Conservation (phyloP, 1,140 invertebrate genomes). For the Euglossa dilemma region DNA sequence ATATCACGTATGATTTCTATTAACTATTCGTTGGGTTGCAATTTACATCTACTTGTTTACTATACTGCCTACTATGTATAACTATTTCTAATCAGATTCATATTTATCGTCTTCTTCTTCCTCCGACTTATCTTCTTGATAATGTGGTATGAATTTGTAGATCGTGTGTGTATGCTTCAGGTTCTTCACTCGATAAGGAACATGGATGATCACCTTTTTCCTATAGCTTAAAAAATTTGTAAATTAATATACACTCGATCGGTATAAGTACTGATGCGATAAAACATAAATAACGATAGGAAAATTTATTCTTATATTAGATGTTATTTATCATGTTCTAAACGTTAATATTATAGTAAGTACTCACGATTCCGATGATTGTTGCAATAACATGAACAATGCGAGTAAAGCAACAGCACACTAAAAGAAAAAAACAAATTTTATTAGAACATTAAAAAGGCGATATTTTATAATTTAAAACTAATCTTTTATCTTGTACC, state of each 20-base stretch:
- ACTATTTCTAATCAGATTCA: constrained; percentile 30
- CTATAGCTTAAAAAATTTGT: constrained; percentile 65
- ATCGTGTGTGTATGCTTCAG: constrained; percentile 86
- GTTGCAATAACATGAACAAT: constrained; percentile 31
- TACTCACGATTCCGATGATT: constrained; percentile 49
- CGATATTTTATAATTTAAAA: neutral
- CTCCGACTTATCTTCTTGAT: constrained; percentile 57
- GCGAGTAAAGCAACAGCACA: constrained; percentile 38
- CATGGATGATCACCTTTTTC: constrained; percentile 85
- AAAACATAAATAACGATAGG: neutral
- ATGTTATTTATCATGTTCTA: too few species aligned
- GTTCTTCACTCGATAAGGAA: constrained; percentile 85
- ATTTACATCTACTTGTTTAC: neutral
- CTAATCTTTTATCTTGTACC: neutral
- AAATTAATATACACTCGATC: neutral
- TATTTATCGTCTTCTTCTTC: constrained; percentile 70
- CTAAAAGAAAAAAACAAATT: constrained; percentile 46
- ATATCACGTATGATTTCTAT: constrained; percentile 10
- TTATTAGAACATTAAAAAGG: neutral
- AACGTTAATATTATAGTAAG: too few species aligned
- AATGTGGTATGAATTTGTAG: constrained; percentile 85
- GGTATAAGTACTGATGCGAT: neutral
- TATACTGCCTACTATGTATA: neutral
- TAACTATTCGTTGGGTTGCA: constrained; percentile 36
- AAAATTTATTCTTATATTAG: too few species aligned